Evolutionary conservation across 2,888 invertebrate species (phyloP), one percentile per base, ranked within the genome.

Genomic region (Tachina fera): DNA sequence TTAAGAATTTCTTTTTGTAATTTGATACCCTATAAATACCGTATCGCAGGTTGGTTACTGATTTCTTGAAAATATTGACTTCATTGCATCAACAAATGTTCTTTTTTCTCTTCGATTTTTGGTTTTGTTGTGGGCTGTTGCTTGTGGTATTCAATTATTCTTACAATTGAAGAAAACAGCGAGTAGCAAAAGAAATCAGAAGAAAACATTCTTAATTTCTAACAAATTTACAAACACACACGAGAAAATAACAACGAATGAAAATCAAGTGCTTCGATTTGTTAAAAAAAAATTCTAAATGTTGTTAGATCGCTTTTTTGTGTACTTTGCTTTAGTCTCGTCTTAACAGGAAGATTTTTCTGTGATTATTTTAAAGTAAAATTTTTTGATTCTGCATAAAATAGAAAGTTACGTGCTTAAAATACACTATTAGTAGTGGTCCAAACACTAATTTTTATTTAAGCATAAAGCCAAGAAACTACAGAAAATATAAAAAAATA

Each of bases 401-500:
- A 83, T 82, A 86, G 85, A 86, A 86, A 83, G 85, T 86, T 79
- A 86, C 83, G 83, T 86, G 78, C 82, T 43, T 75, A 67, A 86
- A 86, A 83, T 86, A 75, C 67, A 43, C 85, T 67, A 86, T 86
- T 83, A 83, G 31, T 1, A 31, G 85, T 86, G 78, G 65, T 16
- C 51, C 53, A 78, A 72, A 72, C 67, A 67, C 58, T 60, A 41
- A 78, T 65, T 82, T 70, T 45, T 60, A 68, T 76, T 47, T 56
- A 19, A 39, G 76, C 61, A 67, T 53, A 56, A 67, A 47, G 16
- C 53, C 9, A 67, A 43, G 19, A 9, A 45, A n/a, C 22, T 9
- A 70, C 41, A 19, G 31, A 39, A 56, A 58, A 31, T 22, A 58
- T 49, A 49, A 14, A 45, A 14, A n/a, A 51, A 16, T 49, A 67